These are phyloP conservation scores for Formica aserva DNA, from an alignment of 2,888 invertebrate species.

Conservation along the genomic window DNA sequence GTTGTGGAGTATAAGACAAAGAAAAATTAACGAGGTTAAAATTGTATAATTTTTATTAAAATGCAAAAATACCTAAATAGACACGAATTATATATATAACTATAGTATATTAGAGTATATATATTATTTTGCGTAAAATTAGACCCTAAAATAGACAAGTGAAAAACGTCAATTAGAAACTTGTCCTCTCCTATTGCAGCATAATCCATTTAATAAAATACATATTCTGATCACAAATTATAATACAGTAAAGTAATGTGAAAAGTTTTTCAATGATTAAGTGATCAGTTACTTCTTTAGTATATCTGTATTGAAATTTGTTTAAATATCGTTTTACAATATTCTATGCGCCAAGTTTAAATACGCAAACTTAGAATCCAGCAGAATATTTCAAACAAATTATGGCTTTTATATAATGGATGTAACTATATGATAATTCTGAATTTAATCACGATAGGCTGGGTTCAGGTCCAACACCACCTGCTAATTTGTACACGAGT, in stretches of 20 bases:
- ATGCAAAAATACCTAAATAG: conserved; percentile 20
- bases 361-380: not conserved
- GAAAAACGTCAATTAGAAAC: not conserved
- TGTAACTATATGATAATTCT: not conserved
- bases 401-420: not conserved
- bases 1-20: not conserved
- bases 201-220: not conserved
- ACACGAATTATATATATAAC: not conserved
- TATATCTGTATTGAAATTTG: not conserved
- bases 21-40: not conserved
- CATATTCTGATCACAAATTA: not conserved
- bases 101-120: not conserved
- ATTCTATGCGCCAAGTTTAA: not conserved
- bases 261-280: not conserved
- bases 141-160: not conserved
- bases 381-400: not conserved
- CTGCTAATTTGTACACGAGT: conserved; percentile 92
- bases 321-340: not conserved
- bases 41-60: conserved; percentile 19
- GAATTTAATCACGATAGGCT: conserved; percentile 74
- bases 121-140: not conserved
- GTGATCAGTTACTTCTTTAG: not conserved
- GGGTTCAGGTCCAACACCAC: conserved; percentile 91
- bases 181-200: not conserved
- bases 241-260: not conserved